Evolutionary conservation across 2,888 invertebrate species (phyloP).

Genomic region (Ceriagrion tenellum): DNA sequence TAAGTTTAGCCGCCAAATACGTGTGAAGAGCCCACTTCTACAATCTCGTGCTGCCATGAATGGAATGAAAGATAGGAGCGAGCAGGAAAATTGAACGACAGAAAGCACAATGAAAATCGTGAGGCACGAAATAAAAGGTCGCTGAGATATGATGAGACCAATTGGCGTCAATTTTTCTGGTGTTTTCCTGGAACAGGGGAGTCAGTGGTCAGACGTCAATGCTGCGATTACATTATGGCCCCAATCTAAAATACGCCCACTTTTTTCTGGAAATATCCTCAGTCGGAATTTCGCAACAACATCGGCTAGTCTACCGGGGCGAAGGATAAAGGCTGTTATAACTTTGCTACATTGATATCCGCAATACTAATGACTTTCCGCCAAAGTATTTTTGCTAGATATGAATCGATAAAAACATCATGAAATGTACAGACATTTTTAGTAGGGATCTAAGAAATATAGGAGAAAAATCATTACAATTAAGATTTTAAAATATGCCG

Average conservation of each 20-base stretch:
- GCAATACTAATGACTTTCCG: too few relatives aligned
- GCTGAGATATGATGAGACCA: background rate
- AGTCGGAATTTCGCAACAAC: too few relatives aligned
- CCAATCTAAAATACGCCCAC: background rate
- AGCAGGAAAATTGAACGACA: background rate
- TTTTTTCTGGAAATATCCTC: too few relatives aligned
- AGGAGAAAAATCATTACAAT: too few relatives aligned
- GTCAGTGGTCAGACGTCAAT: background rate
- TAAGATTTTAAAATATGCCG: too few relatives aligned
- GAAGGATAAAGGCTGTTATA: too few relatives aligned
- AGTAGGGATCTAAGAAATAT: too few relatives aligned
- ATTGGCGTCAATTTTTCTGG: background rate
- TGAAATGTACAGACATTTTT: too few relatives aligned
- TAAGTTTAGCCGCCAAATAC: background rate
- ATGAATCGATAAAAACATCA: too few relatives aligned
- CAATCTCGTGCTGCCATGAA: background rate
- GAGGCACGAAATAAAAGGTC: background rate
- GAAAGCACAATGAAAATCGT: background rate
- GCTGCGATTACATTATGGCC: background rate
- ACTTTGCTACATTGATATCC: too few relatives aligned
- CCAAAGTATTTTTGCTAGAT: too few relatives aligned
- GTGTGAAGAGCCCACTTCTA: background rate
- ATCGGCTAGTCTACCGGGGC: too few relatives aligned
- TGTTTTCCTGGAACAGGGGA: background rate
- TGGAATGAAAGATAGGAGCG: background rate